phyloP scores from a whole-genome alignment of 2,888 invertebrate species.

The Nemapogon koenigi region DNA sequence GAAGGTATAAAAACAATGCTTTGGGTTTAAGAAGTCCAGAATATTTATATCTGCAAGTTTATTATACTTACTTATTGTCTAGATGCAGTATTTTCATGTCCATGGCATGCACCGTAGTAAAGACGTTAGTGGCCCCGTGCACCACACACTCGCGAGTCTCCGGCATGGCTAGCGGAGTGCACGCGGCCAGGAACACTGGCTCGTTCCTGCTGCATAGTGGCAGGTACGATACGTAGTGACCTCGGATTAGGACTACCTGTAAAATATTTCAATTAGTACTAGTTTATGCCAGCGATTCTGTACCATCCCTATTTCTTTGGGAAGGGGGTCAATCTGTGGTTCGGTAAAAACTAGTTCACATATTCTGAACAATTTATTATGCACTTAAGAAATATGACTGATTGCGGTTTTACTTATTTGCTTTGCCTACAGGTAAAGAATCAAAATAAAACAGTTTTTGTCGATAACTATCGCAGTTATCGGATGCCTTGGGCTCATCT shows the following conservation, averaged over 20 bases:
- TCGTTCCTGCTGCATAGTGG: constrained; percentile 93
- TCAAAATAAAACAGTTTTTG: too few relatives aligned
- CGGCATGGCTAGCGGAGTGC: constrained; percentile 96
- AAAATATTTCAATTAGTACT: constrained; percentile 17
- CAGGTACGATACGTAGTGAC: constrained; percentile 92
- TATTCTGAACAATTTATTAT: too few relatives aligned
- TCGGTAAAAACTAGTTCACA: too few relatives aligned
- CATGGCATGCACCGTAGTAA: constrained; percentile 95
- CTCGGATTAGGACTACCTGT: constrained; percentile 95
- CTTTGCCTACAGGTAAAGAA: too few relatives aligned
- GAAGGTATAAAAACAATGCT: too few relatives aligned
- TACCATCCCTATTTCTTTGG: neutral
- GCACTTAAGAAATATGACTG: too few relatives aligned
- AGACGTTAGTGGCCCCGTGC: constrained; percentile 96
- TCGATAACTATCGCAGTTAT: too few relatives aligned
- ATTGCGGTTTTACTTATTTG: too few relatives aligned
- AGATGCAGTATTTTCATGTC: constrained; percentile 98
- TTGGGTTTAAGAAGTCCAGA: too few relatives aligned
- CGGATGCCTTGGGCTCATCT: too few relatives aligned
- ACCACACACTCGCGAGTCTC: constrained; percentile 95
- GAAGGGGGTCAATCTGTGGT: too few relatives aligned
- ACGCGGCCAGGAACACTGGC: constrained; percentile 95
- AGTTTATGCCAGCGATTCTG: neutral
- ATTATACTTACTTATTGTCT: constrained; percentile 94
- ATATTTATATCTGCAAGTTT: too few relatives aligned